Evolutionary conservation across 2,113 vertebrate genomes (phyloP).

Genomic region (Pteruthius melanotis): DNA sequence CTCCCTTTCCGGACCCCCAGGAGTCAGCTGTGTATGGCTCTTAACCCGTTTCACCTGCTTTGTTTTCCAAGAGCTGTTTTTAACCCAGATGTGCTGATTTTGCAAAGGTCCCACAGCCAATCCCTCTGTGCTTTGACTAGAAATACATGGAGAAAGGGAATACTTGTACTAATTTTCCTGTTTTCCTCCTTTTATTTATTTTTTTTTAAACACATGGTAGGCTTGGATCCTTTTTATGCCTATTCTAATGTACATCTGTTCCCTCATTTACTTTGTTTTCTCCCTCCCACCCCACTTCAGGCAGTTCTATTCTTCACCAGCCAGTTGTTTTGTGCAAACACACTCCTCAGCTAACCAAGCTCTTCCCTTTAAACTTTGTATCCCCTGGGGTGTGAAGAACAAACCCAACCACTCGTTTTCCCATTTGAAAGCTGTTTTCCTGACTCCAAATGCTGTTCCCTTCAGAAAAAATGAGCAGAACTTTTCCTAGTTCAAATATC

Average conservation of each 20-base stretch:
- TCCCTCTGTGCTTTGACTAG: neutral
- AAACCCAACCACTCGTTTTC: neutral
- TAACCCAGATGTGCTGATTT: neutral
- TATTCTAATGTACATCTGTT: neutral
- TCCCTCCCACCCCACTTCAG: neutral
- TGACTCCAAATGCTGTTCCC: neutral
- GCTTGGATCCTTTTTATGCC: neutral
- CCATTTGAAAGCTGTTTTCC: neutral
- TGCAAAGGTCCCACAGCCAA: neutral
- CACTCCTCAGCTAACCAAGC: neutral
- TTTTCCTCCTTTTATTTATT: neutral
- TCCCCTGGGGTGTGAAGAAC: neutral
- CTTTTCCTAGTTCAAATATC: neutral
- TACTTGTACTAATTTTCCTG: neutral
- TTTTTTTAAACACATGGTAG: neutral
- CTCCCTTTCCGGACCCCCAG: neutral
- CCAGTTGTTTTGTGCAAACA: neutral
- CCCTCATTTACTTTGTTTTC: neutral
- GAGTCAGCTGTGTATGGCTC: neutral
- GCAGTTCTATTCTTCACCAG: neutral
- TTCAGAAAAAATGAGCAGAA: neutral
- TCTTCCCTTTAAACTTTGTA: neutral
- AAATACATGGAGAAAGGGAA: neutral
- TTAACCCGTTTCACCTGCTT: neutral
- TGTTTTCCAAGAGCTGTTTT: neutral